Conservation (phyloP, 1,140 invertebrate genomes). For the Pentalonia nigronervosa region DNA sequence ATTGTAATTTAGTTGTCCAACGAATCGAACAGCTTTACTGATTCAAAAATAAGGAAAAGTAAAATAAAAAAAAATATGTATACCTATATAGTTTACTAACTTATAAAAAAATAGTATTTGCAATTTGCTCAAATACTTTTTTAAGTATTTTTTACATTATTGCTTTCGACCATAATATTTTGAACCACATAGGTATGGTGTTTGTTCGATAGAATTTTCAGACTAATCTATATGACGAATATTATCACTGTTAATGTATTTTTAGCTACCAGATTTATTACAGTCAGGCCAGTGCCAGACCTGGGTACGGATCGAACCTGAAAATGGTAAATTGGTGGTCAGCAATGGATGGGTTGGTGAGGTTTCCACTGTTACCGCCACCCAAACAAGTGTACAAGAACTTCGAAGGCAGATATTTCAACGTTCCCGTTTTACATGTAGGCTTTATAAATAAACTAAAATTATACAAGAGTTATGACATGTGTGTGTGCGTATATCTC, state of each 20-base stretch:
- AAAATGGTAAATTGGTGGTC: slow-evolving; percentile 75
- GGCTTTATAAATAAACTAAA: slow-evolving; percentile 59
- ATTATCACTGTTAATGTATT: neutral
- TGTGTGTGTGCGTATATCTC: too few relatives aligned
- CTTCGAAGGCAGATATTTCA: slow-evolving; percentile 70
- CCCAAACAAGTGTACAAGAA: slow-evolving; percentile 69
- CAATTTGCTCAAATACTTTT: too few relatives aligned
- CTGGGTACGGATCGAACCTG: slow-evolving; percentile 67
- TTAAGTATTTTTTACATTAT: too few relatives aligned
- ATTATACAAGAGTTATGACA: neutral
- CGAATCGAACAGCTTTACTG: too few relatives aligned
- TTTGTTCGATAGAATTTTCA: neutral
- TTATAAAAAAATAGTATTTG: too few relatives aligned
- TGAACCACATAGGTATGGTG: too few relatives aligned
- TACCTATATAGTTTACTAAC: too few relatives aligned
- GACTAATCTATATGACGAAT: neutral
- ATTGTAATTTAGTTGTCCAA: too few relatives aligned
- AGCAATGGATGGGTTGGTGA: slow-evolving; percentile 68
- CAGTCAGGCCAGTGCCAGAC: slow-evolving; percentile 70
- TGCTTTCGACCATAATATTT: neutral
- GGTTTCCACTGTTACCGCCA: slow-evolving; percentile 70
- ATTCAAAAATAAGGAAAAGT: too few relatives aligned
- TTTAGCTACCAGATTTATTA: slow-evolving; percentile 71
- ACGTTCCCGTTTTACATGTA: slow-evolving; percentile 75
- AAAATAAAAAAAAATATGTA: too few relatives aligned